Base-by-base conservation (phyloP, 2,888 invertebrate species). In the Tetheella fluctuosa region DNA sequence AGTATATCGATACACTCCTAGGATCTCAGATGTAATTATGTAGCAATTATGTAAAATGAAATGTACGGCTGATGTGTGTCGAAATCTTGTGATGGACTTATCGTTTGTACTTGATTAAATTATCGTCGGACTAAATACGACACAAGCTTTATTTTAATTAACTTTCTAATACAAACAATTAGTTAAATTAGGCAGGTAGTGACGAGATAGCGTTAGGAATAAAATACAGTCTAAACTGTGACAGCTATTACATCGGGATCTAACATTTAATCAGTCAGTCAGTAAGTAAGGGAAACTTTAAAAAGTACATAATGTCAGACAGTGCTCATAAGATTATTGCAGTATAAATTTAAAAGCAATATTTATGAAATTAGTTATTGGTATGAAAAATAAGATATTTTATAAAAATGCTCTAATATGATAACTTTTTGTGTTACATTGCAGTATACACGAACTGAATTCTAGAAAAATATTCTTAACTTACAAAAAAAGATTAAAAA, bases 21-120 rank as follows among this genome's bases (percentile, higher is more conserved):
- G 85, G 86, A 87, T 88, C 88, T 87, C 85, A 83, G 77, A 82
- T 86, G 79, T 85, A 81, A 84, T 73, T 80, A 76, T 79, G 70
- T 81, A 81, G 77, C 71, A 74, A 64, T 78, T 70, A 71, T 71
- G 68, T 71, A 52, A 62, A 58, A 69, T 71, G 53, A 62, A 58
- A 64, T 60, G 63, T 58, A 56, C 71, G 71, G 71, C 68, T 69
- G 66, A 69, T 64, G 61, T 65, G 67, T 73, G 59, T 67, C 67
- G 64, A 68, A 64, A 63, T 64, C 64, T 65, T 68, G 63, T 65
- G 34, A 20, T 34, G 34, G 34, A 34, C 13, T 34, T 28, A 54
- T 28, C 30, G 28, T 52, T 54, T 54, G 56, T 54, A 61, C 57
- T 57, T 59, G 53, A 52, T 58, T 55, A 55, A 54, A 52, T 52